Percentiles rank a stretch among this genome's conserved stretches.
Conservation (phyloP, 2,888 invertebrate genomes). For the Rhagonycha lutea region DNA sequence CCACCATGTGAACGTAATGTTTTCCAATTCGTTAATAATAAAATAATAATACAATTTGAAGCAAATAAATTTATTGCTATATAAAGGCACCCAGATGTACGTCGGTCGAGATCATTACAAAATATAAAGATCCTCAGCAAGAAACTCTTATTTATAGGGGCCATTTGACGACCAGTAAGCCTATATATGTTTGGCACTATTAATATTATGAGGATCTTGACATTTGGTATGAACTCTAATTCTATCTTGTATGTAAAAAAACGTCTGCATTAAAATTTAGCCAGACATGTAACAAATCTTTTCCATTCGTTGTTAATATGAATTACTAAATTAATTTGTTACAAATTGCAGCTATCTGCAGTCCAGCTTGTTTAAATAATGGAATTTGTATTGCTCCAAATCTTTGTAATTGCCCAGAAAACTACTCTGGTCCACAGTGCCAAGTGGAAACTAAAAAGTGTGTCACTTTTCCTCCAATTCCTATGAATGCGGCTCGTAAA, state of each 20-base stretch:
- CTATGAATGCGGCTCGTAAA: constrained; percentile 66
- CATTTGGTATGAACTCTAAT: too few relatives aligned
- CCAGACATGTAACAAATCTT: background rate
- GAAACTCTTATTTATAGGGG: background rate
- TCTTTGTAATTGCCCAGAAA: constrained; percentile 74
- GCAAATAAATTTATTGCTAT: background rate
- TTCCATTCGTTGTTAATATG: background rate
- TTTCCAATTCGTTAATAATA: background rate
- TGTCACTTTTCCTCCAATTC: constrained; percentile 65
- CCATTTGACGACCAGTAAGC: too few relatives aligned
- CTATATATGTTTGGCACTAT: too few relatives aligned
- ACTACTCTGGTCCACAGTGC: constrained; percentile 74
- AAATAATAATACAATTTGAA: background rate
- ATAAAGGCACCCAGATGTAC: too few relatives aligned
- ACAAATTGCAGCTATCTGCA: constrained; percentile 67
- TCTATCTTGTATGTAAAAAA: too few relatives aligned
- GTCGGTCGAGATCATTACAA: too few relatives aligned
- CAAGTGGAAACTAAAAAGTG: constrained; percentile 76
- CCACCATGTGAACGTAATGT: constrained; percentile 68
- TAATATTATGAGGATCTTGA: too few relatives aligned
- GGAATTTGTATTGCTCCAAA: constrained; percentile 80
- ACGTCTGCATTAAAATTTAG: too few relatives aligned
- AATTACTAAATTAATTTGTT: background rate
- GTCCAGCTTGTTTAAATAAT: constrained; percentile 76
- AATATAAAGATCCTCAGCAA: background rate